A percentile compares a stretch with the other conserved stretches of the same genome.
Conservation (phyloP, 2,113 vertebrate genomes). For the Dendrocopos noguchii region DNA sequence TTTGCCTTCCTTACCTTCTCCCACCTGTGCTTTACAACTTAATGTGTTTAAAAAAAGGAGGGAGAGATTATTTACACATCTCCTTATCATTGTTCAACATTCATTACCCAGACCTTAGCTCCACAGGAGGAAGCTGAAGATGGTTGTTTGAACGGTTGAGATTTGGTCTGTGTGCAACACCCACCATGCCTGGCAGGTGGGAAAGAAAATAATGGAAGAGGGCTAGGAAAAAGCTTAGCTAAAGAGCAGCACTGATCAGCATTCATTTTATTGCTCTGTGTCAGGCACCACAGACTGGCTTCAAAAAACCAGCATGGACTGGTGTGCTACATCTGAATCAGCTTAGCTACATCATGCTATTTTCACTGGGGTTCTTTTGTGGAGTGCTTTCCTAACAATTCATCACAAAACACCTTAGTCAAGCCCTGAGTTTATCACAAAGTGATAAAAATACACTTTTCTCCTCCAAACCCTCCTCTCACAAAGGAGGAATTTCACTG, state of each 20-base stretch:
- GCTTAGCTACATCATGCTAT: not conserved
- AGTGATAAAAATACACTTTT: not conserved
- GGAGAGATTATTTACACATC: not conserved
- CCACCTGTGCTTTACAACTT: not conserved
- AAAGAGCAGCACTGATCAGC: not conserved
- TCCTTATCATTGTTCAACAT: fast-evolving
- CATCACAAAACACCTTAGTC: not conserved
- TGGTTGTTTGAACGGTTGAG: not conserved
- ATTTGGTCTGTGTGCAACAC: not conserved
- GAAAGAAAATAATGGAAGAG: not conserved
- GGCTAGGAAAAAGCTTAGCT: not conserved
- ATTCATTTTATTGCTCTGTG: not conserved
- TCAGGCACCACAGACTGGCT: not conserved
- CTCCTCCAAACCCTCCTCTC: not conserved
- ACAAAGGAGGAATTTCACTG: not conserved
- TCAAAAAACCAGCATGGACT: not conserved
- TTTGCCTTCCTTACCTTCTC: conserved; percentile 10
- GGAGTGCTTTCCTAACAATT: not conserved
- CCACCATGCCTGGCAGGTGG: not conserved
- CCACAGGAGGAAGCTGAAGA: not conserved
- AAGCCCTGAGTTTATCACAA: not conserved
- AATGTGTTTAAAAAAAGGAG: not conserved
- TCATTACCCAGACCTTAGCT: not conserved
- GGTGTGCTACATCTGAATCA: not conserved
- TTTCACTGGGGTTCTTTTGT: not conserved